These are phyloP conservation scores for Nothura maculosa DNA, from an alignment of 2,797 vertebrate species.

Conservation along the genomic window DNA sequence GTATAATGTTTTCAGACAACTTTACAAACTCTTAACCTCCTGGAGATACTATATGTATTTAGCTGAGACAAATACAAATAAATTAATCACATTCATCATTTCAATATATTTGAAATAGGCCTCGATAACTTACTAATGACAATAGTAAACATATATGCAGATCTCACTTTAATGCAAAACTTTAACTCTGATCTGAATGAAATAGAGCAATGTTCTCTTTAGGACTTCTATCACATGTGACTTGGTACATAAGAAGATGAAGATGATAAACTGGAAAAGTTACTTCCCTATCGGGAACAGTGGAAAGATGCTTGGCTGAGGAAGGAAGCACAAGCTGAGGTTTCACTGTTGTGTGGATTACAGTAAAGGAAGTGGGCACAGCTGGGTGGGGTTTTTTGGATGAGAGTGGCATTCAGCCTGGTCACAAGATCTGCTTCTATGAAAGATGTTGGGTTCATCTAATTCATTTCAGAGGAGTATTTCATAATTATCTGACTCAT, in stretches of 20 bases:
- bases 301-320: neutral
- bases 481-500: constrained; percentile 72
- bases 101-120: neutral
- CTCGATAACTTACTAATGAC: neutral
- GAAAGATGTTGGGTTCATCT: constrained; percentile 52
- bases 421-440: constrained; percentile 63
- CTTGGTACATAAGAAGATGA: neutral
- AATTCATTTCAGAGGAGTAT: constrained; percentile 69
- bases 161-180: neutral
- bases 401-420: neutral
- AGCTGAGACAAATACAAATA: neutral
- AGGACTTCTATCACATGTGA: accelerated
- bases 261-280: neutral
- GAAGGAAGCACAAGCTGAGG: neutral
- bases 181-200: neutral
- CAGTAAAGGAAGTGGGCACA: constrained; percentile 42
- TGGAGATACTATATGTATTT: neutral
- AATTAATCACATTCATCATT: neutral
- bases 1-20: neutral
- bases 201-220: neutral
- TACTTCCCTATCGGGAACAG: neutral
- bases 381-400: constrained; percentile 54
- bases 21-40: neutral
- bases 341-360: neutral
- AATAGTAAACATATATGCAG: neutral